Evolutionary conservation across 1,140 invertebrate genomes (phyloP).

Genomic region (Thalassaphorura encarpata): DNA sequence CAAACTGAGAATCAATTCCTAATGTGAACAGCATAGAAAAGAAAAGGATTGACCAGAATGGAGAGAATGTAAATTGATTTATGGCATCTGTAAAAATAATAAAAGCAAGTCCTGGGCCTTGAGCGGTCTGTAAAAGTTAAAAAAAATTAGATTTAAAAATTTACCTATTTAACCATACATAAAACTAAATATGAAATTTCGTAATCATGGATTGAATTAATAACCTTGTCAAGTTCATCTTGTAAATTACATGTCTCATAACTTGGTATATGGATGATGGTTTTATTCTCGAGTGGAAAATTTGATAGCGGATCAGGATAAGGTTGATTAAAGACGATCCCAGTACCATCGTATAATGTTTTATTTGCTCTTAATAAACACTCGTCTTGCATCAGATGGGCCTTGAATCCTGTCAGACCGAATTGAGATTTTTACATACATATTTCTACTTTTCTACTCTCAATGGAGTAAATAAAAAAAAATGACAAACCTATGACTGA

Average conservation of each 20-base stretch:
- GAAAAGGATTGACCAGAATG: constrained; percentile 83
- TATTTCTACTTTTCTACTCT: neutral
- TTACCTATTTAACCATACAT: too few species aligned
- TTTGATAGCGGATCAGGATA: neutral
- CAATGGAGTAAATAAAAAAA: neutral
- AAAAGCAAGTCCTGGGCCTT: constrained; percentile 45
- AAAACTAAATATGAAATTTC: constrained; percentile 32
- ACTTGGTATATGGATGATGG: neutral
- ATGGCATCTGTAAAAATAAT: constrained; percentile 95
- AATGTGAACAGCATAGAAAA: constrained; percentile 93
- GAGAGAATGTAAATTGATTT: constrained; percentile 87
- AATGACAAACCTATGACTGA: constrained; percentile 71
- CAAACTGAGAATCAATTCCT: constrained; percentile 92
- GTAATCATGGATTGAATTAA: too few species aligned
- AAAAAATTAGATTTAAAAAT: neutral
- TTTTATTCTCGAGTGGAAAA: neutral
- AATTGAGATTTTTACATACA: neutral
- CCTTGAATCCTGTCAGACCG: constrained; percentile 61
- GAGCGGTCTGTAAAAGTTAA: constrained; percentile 8
- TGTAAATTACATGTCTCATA: constrained; percentile 65
- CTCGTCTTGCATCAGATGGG: constrained; percentile 67
- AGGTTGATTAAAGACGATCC: neutral
- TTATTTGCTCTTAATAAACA: constrained; percentile 45
- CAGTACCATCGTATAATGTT: neutral
- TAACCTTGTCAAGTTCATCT: constrained; percentile 78